A percentile compares a stretch with the other conserved stretches of the same genome.
These are phyloP conservation scores for Helobdella robusta DNA, from an alignment of 2,888 invertebrate genomes.

Conservation along the genomic window DNA sequence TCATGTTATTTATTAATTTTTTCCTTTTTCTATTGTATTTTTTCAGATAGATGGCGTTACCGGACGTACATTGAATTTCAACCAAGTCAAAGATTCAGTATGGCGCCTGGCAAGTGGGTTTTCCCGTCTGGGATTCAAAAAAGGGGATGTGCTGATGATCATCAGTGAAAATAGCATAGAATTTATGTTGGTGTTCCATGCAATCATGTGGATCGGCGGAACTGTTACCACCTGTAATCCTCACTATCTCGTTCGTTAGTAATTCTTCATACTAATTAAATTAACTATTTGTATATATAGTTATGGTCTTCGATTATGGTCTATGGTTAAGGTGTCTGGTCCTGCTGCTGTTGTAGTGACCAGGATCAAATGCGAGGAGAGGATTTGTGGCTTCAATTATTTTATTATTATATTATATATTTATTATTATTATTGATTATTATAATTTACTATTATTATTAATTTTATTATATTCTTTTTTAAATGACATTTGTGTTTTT, in stretches of 20 bases:
- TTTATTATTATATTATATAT: too few relatives aligned
- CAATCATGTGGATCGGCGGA: slow-evolving; percentile 25
- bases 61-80: slow-evolving; percentile 25
- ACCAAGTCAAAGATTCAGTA: slow-evolving; percentile 24
- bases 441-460: too few relatives aligned
- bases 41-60: slow-evolving; percentile 27
- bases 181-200: slow-evolving; percentile 28
- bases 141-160: slow-evolving; percentile 29
- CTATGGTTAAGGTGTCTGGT: too few relatives aligned
- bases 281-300: neutral
- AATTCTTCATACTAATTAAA: neutral
- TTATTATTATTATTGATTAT: too few relatives aligned
- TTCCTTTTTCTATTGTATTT: too few relatives aligned
- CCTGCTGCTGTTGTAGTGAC: too few relatives aligned
- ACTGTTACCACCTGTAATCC: slow-evolving; percentile 26
- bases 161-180: slow-evolving; percentile 28
- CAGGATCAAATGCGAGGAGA: too few relatives aligned
- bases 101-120: slow-evolving; percentile 28
- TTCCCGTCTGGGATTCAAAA: slow-evolving; percentile 21
- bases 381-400: too few relatives aligned
- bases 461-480: too few relatives aligned
- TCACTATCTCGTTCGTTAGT: slow-evolving; percentile 22
- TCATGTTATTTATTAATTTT: too few relatives aligned
- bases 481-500: too few relatives aligned
- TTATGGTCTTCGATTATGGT: too few relatives aligned